A percentile compares a stretch with the other conserved stretches of the same genome.
Conservation (phyloP, 2,797 vertebrate species). For the Mastacembelus armatus region DNA sequence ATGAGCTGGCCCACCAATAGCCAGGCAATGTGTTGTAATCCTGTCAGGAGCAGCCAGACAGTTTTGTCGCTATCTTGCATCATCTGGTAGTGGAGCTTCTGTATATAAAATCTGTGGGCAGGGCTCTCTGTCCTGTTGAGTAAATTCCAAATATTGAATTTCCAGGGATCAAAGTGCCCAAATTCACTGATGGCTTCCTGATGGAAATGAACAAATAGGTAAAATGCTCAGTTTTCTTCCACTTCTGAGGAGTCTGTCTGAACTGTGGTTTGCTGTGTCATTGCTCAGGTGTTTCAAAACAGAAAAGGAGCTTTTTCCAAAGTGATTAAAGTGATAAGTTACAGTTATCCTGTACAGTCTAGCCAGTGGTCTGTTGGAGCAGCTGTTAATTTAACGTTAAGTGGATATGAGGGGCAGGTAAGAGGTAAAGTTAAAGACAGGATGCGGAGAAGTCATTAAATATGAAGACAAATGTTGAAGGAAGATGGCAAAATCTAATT, state of each 20-base stretch:
- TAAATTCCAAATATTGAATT: conserved; percentile 48
- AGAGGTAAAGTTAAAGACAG: conserved; percentile 9
- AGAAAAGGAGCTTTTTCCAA: conserved; percentile 47
- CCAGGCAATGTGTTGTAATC: conserved; percentile 58
- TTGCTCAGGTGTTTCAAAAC: conserved; percentile 46
- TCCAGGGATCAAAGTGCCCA: conserved; percentile 46
- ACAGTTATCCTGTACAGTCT: conserved; percentile 38
- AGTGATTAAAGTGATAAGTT: conserved; percentile 59
- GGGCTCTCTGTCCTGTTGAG: conserved; percentile 1
- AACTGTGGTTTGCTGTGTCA: conserved; percentile 4
- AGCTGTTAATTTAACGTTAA: conserved; percentile 50
- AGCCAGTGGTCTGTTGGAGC: conserved; percentile 29
- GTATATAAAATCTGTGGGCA: conserved; percentile 51
- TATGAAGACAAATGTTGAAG: conserved; percentile 13
- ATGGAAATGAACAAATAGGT: conserved; percentile 43
- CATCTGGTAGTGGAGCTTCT: conserved; percentile 53
- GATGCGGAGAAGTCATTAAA: background rate
- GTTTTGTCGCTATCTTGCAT: conserved; percentile 51
- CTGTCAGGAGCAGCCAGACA: conserved; percentile 36
- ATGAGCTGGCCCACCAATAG: conserved; percentile 8
- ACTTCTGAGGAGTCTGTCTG: conserved; percentile 8
- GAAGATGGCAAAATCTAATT: conserved; percentile 12
- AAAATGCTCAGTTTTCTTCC: conserved; percentile 33
- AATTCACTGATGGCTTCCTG: conserved; percentile 21
- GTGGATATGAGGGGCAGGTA: background rate